Conservation (phyloP, 2,888 invertebrate genomes). For the Mantis religiosa region DNA sequence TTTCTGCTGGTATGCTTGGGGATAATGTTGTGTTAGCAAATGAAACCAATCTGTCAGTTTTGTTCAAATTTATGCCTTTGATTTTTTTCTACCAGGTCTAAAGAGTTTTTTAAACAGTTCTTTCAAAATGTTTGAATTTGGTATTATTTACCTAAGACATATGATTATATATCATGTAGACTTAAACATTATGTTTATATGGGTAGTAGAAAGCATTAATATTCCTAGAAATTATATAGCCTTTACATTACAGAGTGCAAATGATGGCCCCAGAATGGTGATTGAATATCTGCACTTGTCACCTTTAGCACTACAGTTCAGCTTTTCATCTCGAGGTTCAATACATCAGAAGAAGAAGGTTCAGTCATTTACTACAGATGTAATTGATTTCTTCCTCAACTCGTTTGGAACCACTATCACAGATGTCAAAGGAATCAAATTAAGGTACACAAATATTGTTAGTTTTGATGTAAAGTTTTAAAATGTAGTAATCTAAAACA, state of each 20-base stretch:
- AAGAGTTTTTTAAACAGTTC: no score
- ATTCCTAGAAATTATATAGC: neutral
- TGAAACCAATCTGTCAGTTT: no score
- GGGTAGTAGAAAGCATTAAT: no score
- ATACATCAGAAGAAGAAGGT: conserved; percentile 25
- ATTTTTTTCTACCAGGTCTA: no score
- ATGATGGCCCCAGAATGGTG: conserved; percentile 36
- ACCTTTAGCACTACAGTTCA: conserved; percentile 58
- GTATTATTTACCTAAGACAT: no score
- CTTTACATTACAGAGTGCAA: conserved; percentile 3
- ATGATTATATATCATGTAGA: no score
- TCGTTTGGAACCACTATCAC: conserved; percentile 61
- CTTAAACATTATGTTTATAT: no score
- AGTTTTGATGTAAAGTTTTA: neutral
- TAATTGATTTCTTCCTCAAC: conserved; percentile 59
- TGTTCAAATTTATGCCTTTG: no score
- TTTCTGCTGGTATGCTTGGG: no score
- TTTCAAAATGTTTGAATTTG: no score
- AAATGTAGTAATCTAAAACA: neutral
- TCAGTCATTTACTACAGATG: conserved; percentile 50
- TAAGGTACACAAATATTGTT: conserved; percentile 48
- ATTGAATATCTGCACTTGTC: conserved; percentile 58
- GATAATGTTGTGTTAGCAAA: no score
- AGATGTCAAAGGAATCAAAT: conserved; percentile 61
- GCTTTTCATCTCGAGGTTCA: conserved; percentile 50